Evolutionary conservation across 1,140 invertebrate genomes (phyloP).

Genomic region (Lepidurus packardi): DNA sequence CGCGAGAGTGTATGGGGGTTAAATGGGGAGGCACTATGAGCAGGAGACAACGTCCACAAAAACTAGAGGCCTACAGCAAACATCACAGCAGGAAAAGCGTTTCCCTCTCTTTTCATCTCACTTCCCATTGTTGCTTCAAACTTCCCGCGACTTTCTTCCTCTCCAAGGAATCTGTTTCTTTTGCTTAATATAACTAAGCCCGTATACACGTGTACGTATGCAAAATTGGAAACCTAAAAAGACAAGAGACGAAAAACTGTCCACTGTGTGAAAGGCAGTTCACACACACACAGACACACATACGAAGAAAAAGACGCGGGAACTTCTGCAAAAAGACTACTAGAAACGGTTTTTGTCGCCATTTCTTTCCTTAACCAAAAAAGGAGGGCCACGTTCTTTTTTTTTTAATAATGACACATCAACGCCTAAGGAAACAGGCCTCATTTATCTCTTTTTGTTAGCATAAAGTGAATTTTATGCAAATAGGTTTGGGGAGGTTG

Average conservation of each 20-base stretch:
- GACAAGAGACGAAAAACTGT: neutral
- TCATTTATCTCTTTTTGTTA: constrained; percentile 2
- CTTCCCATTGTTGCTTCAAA: neutral
- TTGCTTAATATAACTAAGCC: constrained; percentile 11
- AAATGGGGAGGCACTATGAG: constrained; percentile 20
- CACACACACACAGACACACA: neutral
- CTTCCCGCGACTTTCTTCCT: neutral
- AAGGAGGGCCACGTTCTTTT: neutral
- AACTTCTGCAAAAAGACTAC: neutral
- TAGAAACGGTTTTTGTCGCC: neutral
- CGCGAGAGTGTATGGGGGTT: neutral
- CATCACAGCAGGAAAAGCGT: constrained; percentile 10
- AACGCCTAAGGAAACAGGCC: neutral
- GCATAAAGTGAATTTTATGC: neutral
- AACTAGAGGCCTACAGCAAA: constrained; percentile 21
- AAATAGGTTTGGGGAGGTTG: neutral
- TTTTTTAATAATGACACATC: neutral
- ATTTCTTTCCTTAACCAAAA: neutral
- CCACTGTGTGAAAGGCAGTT: neutral
- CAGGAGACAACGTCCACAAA: constrained; percentile 15
- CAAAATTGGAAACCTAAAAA: neutral
- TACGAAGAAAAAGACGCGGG: neutral
- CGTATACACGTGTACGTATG: constrained; percentile 13
- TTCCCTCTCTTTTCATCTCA: neutral
- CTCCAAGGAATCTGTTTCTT: neutral